Base-by-base conservation (phyloP, 2,888 invertebrate genomes). In the Hypselothyrea guttata region DNA sequence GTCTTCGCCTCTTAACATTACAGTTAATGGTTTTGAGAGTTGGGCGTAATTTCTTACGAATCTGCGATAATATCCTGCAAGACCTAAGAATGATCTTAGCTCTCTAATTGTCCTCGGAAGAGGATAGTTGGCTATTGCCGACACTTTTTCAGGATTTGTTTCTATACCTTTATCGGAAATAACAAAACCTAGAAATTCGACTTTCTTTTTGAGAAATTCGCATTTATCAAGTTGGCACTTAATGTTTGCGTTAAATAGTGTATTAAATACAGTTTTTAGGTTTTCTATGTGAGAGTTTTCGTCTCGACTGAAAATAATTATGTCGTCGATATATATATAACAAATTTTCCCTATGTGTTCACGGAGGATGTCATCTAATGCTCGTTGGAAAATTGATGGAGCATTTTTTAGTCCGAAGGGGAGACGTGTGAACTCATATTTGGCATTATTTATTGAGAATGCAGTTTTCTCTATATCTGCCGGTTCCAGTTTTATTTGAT, bases 241-340 rank as follows among this genome's bases (percentile, higher is more conserved):
- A n/a, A n/a, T n/a, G n/a, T n/a, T n/a, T n/a, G n/a, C n/a, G n/a
- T n/a, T n/a, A n/a, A n/a, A n/a, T n/a, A n/a, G n/a, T n/a, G n/a
- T 35, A 48, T 7, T 58, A 15, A 22, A 4, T 13, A n/a, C 2
- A 54, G n/a, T 11, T 57, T 51, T 9, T 30, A 12, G 4, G 53
- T 16, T 11, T 1, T 11, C 18, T 11, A 11, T 41, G 11, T 58
- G 52, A 13, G 40, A 44, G 16, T 46, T 45, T 12, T 53, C 52
- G 33, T 55, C 31, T 55, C 64, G 49, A 1, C 56, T 48, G 28
- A 62, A 65, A 1, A 69, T 56, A 13, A 62, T 44, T 7, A 63
- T 70, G 33, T 65, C 59, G 16, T 69, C 65, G n/a, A 69, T 70
- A 13, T 57, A 70, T 31, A 51, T 53, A 15, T 18, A 46, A n/a